Evolutionary conservation across 2,113 vertebrate genomes (phyloP).

Genomic region (Rhineura floridana): DNA sequence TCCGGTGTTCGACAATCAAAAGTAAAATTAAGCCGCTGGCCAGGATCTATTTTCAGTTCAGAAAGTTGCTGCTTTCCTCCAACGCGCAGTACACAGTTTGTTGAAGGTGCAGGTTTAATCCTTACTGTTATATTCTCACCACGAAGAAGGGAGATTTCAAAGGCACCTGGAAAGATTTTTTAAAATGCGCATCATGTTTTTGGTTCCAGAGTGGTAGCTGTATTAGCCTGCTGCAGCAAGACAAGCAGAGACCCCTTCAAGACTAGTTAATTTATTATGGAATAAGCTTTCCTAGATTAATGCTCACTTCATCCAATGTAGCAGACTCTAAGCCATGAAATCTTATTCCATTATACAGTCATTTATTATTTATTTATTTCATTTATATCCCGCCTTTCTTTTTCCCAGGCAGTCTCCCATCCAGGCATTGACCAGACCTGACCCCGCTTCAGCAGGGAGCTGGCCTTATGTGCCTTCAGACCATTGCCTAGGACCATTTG

Average conservation of each 20-base stretch:
- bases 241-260: background rate
- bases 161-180: conserved; percentile 64
- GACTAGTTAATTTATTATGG: background rate
- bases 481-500: too few species aligned
- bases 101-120: conserved; percentile 48
- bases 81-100: conserved; percentile 65
- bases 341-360: background rate
- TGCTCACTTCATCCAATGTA: background rate
- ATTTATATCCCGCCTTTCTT: too few species aligned
- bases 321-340: background rate
- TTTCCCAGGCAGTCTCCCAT: too few species aligned
- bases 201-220: background rate
- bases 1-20: conserved; percentile 77
- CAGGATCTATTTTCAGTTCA: conserved; percentile 69
- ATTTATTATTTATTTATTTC: too few species aligned
- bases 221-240: background rate
- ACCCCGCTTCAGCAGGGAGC: too few species aligned
- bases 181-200: background rate
- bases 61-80: background rate
- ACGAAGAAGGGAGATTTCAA: conserved; percentile 55
- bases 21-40: conserved; percentile 63
- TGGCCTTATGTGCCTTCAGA: too few species aligned
- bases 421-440: too few species aligned
- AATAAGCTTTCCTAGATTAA: background rate
- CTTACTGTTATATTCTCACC: conserved; percentile 58